Base-by-base conservation (phyloP, 1,140 invertebrate genomes). In the Mactra quadrangularis region DNA sequence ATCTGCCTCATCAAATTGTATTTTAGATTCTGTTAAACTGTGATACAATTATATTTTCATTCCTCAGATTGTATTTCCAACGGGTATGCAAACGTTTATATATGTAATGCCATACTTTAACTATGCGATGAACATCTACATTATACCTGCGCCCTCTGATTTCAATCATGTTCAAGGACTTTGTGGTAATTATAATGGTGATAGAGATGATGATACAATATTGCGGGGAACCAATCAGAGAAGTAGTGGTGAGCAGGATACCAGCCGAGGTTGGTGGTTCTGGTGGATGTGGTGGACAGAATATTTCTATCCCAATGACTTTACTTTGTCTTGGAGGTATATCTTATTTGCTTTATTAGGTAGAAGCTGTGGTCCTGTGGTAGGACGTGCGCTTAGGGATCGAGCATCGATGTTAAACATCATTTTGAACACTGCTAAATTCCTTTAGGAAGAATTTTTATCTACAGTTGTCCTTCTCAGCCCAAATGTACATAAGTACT, bases 271-370 rank as follows among this genome's bases (percentile, higher is more conserved):
- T 19, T 17, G 31, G 22, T 76, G 60, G 41, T 50, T 31, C 19
- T 77, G 74, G 74, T 38, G 11, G 57, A 41, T 41, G 38, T 41
- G 38, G 38, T 15, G 6, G 38, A 45, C 1, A n/a, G 35, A 64
- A 11, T 45, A 45, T 22, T 45, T 64, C 17, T 77, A 64, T 31
- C 72, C 72, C 19, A 31, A 76, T 35, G 45, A 62, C 11, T 77
- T 77, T 53, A 29, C 74, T 13, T 64, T 64, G 29, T 77, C 74
- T 9, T 77, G 74, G 74, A 59, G 57, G 74, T 77, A 77, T 3
- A 47, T 59, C 33, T 50, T 52, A 29, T n/a, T n/a, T 19, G 19
- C 50, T 9, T 25, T n/a, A 53, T 53, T n/a, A 53, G 50, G 50
- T 53, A 53, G 25, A 3, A 19, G 25, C 25, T n/a, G 50, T 19